Base-by-base conservation (phyloP, 2,888 invertebrate species). In the Campoplex capitator region DNA sequence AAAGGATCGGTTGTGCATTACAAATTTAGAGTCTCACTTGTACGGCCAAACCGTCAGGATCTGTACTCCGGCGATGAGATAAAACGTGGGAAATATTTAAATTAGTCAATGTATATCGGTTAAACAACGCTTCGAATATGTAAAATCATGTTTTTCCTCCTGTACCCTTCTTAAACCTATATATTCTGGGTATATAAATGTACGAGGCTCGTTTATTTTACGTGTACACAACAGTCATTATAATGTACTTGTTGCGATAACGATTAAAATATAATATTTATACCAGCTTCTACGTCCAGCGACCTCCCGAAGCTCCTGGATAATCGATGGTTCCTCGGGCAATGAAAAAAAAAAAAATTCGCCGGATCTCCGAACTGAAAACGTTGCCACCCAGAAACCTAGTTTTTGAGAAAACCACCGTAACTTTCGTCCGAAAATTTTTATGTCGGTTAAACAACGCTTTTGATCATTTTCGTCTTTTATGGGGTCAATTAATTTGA, bases 71-170 rank as follows among this genome's bases (percentile, higher is more conserved):
- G 18, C 80, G 80, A 81, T 84, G 84, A 87, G 81, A 87, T 87
- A 87, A 23, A 23, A 81, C 84, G 86, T 87, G 86, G 81, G 86
- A 87, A 87, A 84, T 87, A 81, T 87, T 84, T 73, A 84, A 87
- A 84, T 84, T 78, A 84, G 80, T 70, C 74, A 77, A 54, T n/a
- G 70, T 62, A 56, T 23, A 58, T 28, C 32, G 77, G 3, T 23
- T 54, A 23, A 73, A 54, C 68, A 48, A 79, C 42, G 54, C 68
- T 35, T 28, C 45, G 28, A 48, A 67, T 74, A 68, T 48, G 75
- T 67, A 45, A 68, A 82, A 82, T 75, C 65, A 13, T 45, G 62
- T 54, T 81, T 62, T 81, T 54, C 56, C 28, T 45, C n/a, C 38
- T 45, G 45, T 70, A 18, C 42, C 18, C 16, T 56, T 54, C 68